Percentiles rank a stretch among this genome's conserved stretches.
phyloP scores from a whole-genome alignment of 2,113 vertebrate species.

The Tauraco erythrolophus region DNA sequence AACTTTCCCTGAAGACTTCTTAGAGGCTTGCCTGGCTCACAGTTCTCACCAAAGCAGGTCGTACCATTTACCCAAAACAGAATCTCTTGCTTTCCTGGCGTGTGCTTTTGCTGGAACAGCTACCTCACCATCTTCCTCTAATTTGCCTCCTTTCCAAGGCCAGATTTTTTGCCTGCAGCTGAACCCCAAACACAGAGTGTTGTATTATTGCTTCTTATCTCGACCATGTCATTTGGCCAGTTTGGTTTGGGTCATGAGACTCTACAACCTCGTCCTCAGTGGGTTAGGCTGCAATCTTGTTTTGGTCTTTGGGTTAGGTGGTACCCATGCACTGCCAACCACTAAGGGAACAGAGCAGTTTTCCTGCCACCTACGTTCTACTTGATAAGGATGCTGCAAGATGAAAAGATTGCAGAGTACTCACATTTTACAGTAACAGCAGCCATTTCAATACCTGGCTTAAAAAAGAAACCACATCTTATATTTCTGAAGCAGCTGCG shows the following conservation, averaged over 20 bases:
- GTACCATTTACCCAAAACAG: neutral
- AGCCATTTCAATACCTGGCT: constrained; percentile 51
- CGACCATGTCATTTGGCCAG: neutral
- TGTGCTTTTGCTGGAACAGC: neutral
- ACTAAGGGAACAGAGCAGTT: neutral
- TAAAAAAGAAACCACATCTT: constrained; percentile 52
- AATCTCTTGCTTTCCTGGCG: neutral
- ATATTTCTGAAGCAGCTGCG: neutral
- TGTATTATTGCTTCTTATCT: neutral
- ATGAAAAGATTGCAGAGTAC: neutral
- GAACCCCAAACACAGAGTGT: neutral
- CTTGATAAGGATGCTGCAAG: neutral
- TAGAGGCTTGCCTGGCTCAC: neutral
- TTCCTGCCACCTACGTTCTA: neutral
- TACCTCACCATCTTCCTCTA: neutral
- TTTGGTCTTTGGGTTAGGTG: neutral
- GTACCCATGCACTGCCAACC: neutral
- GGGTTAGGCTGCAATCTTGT: neutral
- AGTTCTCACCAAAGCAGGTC: neutral
- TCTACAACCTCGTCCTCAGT: neutral
- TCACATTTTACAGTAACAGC: constrained; percentile 38
- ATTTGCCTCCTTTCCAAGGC: neutral
- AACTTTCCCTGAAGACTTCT: neutral
- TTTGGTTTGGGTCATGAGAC: neutral
- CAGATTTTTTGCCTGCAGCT: neutral